Percentiles rank a stretch among this genome's conserved stretches.
Conservation (phyloP, 2,888 invertebrate genomes). For the Cephus pulcher region DNA sequence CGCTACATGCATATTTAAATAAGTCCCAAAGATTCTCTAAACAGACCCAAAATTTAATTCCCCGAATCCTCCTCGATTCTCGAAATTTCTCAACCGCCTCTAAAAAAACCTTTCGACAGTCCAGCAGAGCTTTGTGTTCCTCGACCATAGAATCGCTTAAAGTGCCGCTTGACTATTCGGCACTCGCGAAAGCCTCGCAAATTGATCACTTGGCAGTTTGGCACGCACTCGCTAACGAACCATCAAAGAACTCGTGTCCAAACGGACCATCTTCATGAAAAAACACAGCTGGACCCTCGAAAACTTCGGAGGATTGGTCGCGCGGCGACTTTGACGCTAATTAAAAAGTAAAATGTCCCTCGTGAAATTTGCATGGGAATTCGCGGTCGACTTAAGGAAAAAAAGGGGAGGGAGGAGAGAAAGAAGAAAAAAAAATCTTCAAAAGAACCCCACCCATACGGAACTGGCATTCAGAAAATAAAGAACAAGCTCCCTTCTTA, state of each 20-base stretch:
- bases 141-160: neutral
- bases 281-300: neutral
- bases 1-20: neutral
- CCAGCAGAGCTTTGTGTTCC: neutral
- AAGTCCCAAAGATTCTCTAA: neutral
- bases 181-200: neutral
- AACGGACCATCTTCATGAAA: neutral
- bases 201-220: neutral
- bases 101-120: neutral
- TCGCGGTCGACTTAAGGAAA: neutral
- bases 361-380: constrained; percentile 6
- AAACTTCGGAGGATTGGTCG: neutral
- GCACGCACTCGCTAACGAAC: neutral
- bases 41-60: neutral
- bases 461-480: neutral
- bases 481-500: neutral
- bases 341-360: constrained; percentile 3
- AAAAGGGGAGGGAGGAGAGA: neutral
- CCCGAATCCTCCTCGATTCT: neutral
- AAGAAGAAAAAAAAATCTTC: neutral
- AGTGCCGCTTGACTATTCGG: neutral
- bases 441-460: neutral
- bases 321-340: neutral
- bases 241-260: neutral
- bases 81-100: neutral